A percentile compares a stretch with the other conserved stretches of the same genome.
Evolutionary conservation across 2,797 vertebrate genomes (phyloP).

Genomic region (Hipposideros larvatus): DNA sequence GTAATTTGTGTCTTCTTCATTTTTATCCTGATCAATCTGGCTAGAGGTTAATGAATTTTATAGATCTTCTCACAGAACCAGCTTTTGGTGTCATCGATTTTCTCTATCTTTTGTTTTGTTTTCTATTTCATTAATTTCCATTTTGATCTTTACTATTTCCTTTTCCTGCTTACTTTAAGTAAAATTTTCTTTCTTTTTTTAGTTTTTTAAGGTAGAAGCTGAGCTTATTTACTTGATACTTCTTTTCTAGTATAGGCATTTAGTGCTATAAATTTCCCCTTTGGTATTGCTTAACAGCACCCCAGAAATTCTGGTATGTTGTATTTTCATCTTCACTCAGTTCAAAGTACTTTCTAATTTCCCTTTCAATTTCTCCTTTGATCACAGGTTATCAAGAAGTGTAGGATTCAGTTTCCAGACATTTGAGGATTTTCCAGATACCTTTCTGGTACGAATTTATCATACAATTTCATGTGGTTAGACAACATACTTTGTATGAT

Average conservation of each 20-base stretch:
- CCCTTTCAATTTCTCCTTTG: background rate
- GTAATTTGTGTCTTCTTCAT: background rate
- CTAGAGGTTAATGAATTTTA: background rate
- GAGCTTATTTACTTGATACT: background rate
- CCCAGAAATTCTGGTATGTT: background rate
- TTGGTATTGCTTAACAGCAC: background rate
- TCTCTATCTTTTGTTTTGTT: background rate
- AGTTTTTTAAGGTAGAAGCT: background rate
- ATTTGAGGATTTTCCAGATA: slow-evolving; percentile 20
- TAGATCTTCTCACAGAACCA: background rate
- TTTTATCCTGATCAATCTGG: background rate
- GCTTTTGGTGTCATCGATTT: background rate
- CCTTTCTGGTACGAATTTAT: slow-evolving; percentile 26
- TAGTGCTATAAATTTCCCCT: background rate
- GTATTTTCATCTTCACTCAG: slow-evolving; percentile 19
- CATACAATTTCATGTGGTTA: background rate
- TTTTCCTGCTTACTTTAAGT: background rate
- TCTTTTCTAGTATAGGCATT: background rate
- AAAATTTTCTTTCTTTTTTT: background rate
- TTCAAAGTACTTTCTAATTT: slow-evolving; percentile 35
- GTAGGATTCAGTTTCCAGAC: background rate
- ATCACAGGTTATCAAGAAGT: background rate
- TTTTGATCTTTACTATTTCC: background rate
- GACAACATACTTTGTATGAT: background rate
- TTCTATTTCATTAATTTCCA: slow-evolving; percentile 28